Base-by-base conservation (phyloP, 2,113 vertebrate species). In the Ammospiza nelsoni region DNA sequence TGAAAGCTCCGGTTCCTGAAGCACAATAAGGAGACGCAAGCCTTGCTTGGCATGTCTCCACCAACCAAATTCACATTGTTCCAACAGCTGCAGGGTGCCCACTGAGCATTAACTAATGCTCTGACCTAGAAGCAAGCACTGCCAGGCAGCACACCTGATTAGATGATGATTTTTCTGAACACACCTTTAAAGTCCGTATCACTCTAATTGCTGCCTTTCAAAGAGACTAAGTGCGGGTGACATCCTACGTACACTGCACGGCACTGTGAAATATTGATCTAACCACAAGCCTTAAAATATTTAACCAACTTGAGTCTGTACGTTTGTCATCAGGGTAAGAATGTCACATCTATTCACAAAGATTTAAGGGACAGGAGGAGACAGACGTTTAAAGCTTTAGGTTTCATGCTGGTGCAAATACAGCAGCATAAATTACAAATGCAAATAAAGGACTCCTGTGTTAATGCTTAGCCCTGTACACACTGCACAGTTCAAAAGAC, bases 1-100 rank as follows among this genome's bases (percentile, higher is more conserved):
- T 91, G 91, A 97, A 97, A 98, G 98, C 96, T 95, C 81, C 95
- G 93, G 95, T 76, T 98, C 96, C 96, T 87, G 75, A 91, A 97
- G 97, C 95, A 92, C 93, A 97, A 94, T 92, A 91, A 97, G 95
- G 94, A 96, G 95, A 91, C 6, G 5, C 37, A 77, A 89, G 82
- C 90, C 95, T 89, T 63, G 57, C 88, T 94, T 98, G 98, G 97
- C 97, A 90, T 41, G 59, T 80, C 94, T 98, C 96, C 95, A 97
- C 83, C 35, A 33, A 51, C 76, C 95, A 95, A 92, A 98, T 74
- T 93, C 95, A 72, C 52, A 96, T 58, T 93, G 95, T 97, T 96
- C 94, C 96, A 96, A 92, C 96, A 97, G 97, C 97, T 97, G 96
- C 90, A 84, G 92, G 16, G 24, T 72, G 93, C 83, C 92, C 89